Base-by-base conservation (phyloP, 2,797 vertebrate genomes). In the Pterois miles region DNA sequence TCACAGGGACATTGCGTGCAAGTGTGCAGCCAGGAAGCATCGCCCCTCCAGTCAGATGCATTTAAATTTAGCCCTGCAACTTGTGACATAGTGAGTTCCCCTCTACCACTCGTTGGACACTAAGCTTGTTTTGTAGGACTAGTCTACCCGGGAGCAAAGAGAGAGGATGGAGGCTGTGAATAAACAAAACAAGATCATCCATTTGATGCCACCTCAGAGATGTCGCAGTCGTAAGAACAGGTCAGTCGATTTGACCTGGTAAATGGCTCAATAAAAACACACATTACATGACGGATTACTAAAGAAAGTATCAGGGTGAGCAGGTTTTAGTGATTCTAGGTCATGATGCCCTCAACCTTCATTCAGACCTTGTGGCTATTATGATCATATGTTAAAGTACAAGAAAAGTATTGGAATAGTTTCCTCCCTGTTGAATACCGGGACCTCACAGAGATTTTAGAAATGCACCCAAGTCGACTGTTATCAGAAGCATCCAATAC, bases 121-220 rank as follows among this genome's bases (percentile, higher is more conserved):
- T 85, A 71, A 84, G 60, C 81, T 78, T 78, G 76, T 78, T 80
- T 75, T 46, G 57, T 43, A 29, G 57, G 52, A 56, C 43, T 16
- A 9, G 27, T 34, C 34, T 59, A 54, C 23, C 25, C 34, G 12
- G n/a, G 62, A 76, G 69, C 73, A 58, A 43, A 68, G 40, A 57
- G 52, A 62, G 18, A 76, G 65, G 63, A 78, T 14, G 31, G 56
- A 52, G 57, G 54, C 60, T n/a, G 62, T 9, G 33, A 71, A 22
- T 27, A 83, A 83, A 85, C 34, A 83, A 70, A 86, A 62, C 74
- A 81, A 77, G 68, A 81, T 79, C n/a, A 40, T 74, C 53, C 27
- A 43, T 68, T 36, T 76, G 65, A 86, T 69, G 65, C 33, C 65
- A 67, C 36, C 57, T 75, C 38, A 59, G 31, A 65, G 34, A 36